Conservation (phyloP, 2,113 vertebrate species). For the Gymnocephalus cernua region DNA sequence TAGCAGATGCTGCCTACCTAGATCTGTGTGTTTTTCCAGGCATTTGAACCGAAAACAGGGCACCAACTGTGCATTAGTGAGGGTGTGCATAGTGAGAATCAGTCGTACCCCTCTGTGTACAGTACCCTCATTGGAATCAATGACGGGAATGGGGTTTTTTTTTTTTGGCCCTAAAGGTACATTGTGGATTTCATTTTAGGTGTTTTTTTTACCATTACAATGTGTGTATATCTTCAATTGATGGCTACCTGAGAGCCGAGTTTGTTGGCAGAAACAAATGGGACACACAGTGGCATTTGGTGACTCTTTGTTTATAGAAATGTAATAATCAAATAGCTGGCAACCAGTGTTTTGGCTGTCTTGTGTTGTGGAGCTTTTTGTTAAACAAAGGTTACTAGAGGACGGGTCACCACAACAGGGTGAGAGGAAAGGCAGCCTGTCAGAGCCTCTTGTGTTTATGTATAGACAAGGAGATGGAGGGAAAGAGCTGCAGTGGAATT, state of each 20-base stretch:
- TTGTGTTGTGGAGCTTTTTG: not conserved
- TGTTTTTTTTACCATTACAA: not conserved
- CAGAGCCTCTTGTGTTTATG: slow-evolving; percentile 50
- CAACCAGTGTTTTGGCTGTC: not conserved
- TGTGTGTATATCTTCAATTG: not conserved
- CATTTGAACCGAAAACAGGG: not conserved
- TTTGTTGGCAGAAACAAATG: not conserved
- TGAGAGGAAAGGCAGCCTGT: slow-evolving; percentile 17
- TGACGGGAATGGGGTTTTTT: not conserved
- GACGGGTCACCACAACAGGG: slow-evolving; percentile 21
- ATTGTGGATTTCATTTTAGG: not conserved
- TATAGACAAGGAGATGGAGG: slow-evolving; percentile 28
- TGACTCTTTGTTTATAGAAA: not conserved
- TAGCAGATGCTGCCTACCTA: not conserved
- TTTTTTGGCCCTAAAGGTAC: not conserved
- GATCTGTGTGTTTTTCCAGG: not conserved
- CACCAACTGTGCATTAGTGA: not conserved
- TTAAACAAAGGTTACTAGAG: not conserved
- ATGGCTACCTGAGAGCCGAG: not conserved
- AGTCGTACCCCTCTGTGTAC: too few relatives aligned
- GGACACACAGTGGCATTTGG: not conserved
- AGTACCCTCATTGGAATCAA: not conserved
- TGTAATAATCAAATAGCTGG: not conserved
- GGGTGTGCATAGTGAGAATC: not conserved
- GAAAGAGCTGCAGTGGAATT: slow-evolving; percentile 66